Percentiles rank a stretch among this genome's conserved stretches.
Conservation (phyloP, 92 coral and sea anemone species). For the Phymanthus crucifer region DNA sequence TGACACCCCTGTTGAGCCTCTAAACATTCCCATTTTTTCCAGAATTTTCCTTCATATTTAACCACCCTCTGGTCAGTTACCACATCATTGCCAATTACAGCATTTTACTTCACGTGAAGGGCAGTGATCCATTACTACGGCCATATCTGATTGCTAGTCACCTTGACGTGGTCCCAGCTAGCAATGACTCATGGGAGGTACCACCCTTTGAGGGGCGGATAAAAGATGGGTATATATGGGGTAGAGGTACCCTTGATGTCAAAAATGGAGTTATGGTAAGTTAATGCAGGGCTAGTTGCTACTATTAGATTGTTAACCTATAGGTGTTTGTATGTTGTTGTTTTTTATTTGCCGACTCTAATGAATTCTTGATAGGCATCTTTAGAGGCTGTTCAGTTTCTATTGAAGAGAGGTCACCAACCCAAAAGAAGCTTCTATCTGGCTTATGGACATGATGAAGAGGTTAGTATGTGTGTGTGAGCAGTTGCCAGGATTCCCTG, state of each 20-base stretch:
- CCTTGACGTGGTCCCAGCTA: conserved; percentile 95
- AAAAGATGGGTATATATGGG: conserved; percentile 91
- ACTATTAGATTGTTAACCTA: too few species aligned
- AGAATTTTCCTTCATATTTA: conserved; percentile 71
- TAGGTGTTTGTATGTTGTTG: background rate
- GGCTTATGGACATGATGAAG: conserved; percentile 96
- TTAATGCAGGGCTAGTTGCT: background rate
- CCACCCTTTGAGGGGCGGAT: conserved; percentile 86
- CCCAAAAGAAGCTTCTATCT: conserved; percentile 86
- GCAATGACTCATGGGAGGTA: conserved; percentile 89
- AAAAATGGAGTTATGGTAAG: conserved; percentile 98
- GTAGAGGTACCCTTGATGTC: conserved; percentile 88
- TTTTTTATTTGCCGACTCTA: background rate
- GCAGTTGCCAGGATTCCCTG: background rate
- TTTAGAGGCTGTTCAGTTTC: conserved; percentile 77
- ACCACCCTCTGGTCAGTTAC: conserved; percentile 69
- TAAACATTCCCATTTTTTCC: background rate
- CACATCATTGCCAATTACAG: conserved; percentile 77
- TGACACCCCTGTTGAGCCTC: too few species aligned
- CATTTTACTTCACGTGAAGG: conserved; percentile 65
- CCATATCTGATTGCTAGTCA: conserved; percentile 88
- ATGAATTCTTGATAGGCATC: conserved; percentile 56
- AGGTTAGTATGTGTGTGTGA: too few species aligned
- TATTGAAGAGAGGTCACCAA: conserved; percentile 60
- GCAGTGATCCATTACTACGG: conserved; percentile 60